Conservation (phyloP, 2,797 vertebrate genomes). For the Geotrypetes seraphini region DNA sequence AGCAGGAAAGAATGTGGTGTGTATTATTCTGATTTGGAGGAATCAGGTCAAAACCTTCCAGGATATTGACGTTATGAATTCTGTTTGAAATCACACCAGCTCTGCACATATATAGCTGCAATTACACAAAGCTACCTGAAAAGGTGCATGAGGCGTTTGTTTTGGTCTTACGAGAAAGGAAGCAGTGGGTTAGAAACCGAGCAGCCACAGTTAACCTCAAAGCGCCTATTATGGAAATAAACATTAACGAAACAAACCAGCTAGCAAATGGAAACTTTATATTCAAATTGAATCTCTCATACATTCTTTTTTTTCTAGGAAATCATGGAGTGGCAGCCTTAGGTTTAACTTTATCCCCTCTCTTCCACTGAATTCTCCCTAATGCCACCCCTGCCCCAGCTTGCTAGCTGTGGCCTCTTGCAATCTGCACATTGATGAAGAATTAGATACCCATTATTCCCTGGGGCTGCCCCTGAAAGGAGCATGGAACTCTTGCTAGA, state of each 20-base stretch:
- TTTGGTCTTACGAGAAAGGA: conserved; percentile 71
- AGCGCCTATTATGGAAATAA: conserved; percentile 26
- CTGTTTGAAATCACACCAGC: conserved; percentile 53
- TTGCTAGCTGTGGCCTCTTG: no score
- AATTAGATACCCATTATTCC: no score
- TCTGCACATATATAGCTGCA: conserved; percentile 41
- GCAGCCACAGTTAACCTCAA: conserved; percentile 51
- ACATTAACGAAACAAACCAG: conserved; percentile 53
- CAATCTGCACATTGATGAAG: no score
- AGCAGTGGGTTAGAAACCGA: conserved; percentile 54
- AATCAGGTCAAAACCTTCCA: conserved; percentile 37
- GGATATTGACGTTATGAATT: conserved; percentile 47
- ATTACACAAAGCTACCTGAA: conserved; percentile 36
- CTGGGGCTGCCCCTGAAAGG: no score
- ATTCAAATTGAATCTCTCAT: conserved; percentile 34
- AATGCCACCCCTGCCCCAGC: no score
- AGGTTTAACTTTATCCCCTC: no score
- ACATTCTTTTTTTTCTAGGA: conserved; percentile 8
- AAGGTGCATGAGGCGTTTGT: conserved; percentile 48
- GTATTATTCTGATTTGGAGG: conserved; percentile 13
- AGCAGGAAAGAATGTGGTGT: conserved; percentile 25
- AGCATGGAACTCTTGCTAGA: no score
- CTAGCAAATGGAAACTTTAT: conserved; percentile 60
- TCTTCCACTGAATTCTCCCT: no score
- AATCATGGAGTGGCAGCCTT: no score